A percentile compares a stretch with the other conserved stretches of the same genome.
phyloP scores from a whole-genome alignment of 2,888 invertebrate genomes.

The Phyllotreta cruciferae region DNA sequence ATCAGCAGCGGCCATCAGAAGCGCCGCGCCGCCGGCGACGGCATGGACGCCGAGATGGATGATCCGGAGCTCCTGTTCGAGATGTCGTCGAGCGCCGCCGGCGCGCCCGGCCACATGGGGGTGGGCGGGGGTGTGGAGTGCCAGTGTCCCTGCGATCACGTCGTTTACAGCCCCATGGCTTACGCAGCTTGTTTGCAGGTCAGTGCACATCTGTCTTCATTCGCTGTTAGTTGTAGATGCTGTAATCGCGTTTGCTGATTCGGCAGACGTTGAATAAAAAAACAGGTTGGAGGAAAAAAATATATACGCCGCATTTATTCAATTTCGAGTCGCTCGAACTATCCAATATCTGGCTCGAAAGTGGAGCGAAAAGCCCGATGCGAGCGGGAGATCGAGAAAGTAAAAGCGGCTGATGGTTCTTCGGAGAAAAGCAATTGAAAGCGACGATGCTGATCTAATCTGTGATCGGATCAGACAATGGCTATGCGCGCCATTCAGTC shows the following conservation, averaged over 20 bases:
- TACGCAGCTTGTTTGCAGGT: constrained; percentile 59
- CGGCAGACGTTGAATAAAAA: background rate
- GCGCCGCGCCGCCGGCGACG: constrained; percentile 57
- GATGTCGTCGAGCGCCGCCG: constrained; percentile 54
- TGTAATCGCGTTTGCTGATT: background rate
- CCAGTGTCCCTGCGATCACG: constrained; percentile 58
- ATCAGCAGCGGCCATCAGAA: constrained; percentile 29
- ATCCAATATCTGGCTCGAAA: background rate
- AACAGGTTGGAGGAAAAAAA: background rate
- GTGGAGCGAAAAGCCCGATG: background rate
- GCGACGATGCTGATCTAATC: constrained; percentile 33
- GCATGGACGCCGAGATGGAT: constrained; percentile 59
- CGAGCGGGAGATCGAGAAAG: background rate
- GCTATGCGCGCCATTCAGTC: constrained; percentile 22
- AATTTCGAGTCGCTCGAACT: constrained; percentile 1
- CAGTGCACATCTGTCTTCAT: constrained; percentile 38
- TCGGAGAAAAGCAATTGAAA: constrained; percentile 26
- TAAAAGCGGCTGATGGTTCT: constrained; percentile 9
- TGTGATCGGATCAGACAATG: constrained; percentile 30
- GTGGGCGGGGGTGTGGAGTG: constrained; percentile 48
- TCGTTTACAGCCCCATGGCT: constrained; percentile 56
- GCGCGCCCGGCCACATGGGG: constrained; percentile 53
- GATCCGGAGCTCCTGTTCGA: constrained; percentile 58
- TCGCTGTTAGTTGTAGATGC: background rate
- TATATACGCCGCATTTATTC: background rate